These are phyloP conservation scores for Amphiduros pacificus DNA, from an alignment of 2,888 invertebrate species.

Conservation along the genomic window DNA sequence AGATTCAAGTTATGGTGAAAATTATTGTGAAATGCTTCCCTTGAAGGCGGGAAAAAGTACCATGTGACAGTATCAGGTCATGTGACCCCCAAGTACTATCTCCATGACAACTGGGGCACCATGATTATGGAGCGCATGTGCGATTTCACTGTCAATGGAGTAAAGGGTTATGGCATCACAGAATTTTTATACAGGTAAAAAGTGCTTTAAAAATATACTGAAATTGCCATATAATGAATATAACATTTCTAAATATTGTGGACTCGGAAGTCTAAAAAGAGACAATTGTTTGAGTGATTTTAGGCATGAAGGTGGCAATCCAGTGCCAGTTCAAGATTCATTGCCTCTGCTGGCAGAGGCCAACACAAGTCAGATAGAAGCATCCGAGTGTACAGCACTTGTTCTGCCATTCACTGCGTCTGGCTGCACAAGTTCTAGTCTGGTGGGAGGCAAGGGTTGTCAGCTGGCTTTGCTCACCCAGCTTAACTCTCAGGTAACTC, in stretches of 20 bases:
- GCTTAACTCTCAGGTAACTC: constrained; percentile 19
- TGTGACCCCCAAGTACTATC: constrained; percentile 42
- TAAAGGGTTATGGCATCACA: constrained; percentile 41
- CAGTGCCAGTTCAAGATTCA: neutral
- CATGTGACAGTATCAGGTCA: constrained; percentile 34
- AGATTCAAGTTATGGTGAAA: neutral
- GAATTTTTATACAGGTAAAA: constrained; percentile 51
- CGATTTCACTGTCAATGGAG: constrained; percentile 42
- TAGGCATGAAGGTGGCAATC: constrained; percentile 7
- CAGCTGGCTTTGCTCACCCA: constrained; percentile 69
- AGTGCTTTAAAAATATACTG: no score
- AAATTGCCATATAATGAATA: no score
- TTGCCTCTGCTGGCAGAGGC: constrained; percentile 3
- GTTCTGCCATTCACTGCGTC: constrained; percentile 33
- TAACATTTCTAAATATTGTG: no score
- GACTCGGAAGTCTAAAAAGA: no score
- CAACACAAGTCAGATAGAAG: neutral
- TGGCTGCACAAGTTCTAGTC: constrained; percentile 49
- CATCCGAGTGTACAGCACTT: neutral
- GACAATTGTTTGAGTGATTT: no score
- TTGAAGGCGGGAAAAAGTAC: constrained; percentile 37
- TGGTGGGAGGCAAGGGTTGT: constrained; percentile 80
- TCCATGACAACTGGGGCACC: constrained; percentile 42
- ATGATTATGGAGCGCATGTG: constrained; percentile 45
- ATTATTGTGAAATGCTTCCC: neutral